Evolutionary conservation across 2,888 invertebrate genomes (phyloP).

Genomic region (Hetaerina titia): DNA sequence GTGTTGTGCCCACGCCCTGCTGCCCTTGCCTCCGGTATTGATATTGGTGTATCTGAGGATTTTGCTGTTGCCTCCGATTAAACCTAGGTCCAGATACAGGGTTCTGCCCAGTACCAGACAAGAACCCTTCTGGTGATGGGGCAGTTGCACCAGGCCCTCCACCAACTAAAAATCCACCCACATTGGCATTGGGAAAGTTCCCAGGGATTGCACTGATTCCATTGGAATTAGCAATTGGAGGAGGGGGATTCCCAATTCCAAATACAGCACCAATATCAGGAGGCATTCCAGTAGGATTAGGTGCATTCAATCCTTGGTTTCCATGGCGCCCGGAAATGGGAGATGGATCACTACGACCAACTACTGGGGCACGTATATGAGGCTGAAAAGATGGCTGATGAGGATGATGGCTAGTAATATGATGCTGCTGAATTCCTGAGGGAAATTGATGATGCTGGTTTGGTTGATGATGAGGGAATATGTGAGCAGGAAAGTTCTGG

Average conservation of each 20-base stretch:
- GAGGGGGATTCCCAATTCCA: slow-evolving; percentile 27
- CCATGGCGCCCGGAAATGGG: slow-evolving; percentile 11
- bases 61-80: slow-evolving; percentile 2
- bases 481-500: slow-evolving; percentile 50
- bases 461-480: slow-evolving; percentile 49
- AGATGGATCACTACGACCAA: slow-evolving; percentile 52
- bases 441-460: slow-evolving; percentile 55
- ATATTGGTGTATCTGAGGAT: slow-evolving; percentile 13
- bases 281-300: slow-evolving; percentile 38
- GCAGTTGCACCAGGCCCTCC: slow-evolving; percentile 12
- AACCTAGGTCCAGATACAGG: slow-evolving; percentile 42
- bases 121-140: slow-evolving; percentile 33
- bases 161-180: slow-evolving; percentile 47
- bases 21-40: slow-evolving; percentile 43
- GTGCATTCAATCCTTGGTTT: not conserved
- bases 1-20: not conserved
- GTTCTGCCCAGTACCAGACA: not conserved
- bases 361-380: slow-evolving; percentile 44
- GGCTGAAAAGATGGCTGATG: slow-evolving; percentile 57
- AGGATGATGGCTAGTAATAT: slow-evolving; percentile 44
- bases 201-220: slow-evolving; percentile 13
- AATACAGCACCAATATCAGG: slow-evolving; percentile 31
- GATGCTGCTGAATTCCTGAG: slow-evolving; percentile 56
- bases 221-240: not conserved
- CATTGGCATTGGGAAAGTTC: slow-evolving; percentile 40